These are phyloP conservation scores for Calidris pugnax DNA, from an alignment of 2,113 vertebrate species.

Conservation along the genomic window DNA sequence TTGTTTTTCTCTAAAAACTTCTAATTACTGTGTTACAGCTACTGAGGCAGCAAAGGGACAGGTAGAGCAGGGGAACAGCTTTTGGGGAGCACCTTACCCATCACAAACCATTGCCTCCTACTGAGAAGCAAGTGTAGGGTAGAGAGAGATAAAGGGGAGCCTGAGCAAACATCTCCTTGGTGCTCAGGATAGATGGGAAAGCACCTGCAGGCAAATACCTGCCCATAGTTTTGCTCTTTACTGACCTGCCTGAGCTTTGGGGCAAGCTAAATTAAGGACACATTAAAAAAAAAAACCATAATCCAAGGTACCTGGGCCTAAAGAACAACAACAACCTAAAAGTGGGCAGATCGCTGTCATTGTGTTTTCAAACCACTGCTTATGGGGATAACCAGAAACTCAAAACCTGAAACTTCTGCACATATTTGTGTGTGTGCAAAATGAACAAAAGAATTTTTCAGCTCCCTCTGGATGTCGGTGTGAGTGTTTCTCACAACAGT, in stretches of 20 bases:
- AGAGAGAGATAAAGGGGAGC: neutral
- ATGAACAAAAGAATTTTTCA: neutral
- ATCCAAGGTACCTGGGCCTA: no score
- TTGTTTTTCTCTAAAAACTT: rapidly evolving
- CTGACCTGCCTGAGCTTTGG: neutral
- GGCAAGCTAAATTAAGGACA: neutral
- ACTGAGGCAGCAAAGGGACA: neutral
- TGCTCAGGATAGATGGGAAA: neutral
- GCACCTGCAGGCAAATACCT: neutral
- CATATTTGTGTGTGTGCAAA: neutral
- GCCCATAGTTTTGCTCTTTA: neutral
- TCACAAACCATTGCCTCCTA: neutral
- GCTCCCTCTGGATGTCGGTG: no score
- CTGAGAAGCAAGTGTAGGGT: rapidly evolving
- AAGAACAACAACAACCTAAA: neutral
- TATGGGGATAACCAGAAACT: neutral
- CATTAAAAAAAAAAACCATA: neutral
- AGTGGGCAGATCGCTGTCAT: rapidly evolving
- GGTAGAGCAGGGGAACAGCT: neutral
- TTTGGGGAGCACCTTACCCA: neutral
- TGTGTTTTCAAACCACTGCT: neutral
- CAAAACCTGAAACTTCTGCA: neutral
- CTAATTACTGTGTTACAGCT: neutral
- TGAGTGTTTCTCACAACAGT: neutral
- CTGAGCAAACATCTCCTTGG: neutral